A percentile compares a stretch with the other conserved stretches of the same genome.
These are phyloP conservation scores for Clavelina lepadiformis DNA, from an alignment of 23 tunicate genomes.

Conservation along the genomic window DNA sequence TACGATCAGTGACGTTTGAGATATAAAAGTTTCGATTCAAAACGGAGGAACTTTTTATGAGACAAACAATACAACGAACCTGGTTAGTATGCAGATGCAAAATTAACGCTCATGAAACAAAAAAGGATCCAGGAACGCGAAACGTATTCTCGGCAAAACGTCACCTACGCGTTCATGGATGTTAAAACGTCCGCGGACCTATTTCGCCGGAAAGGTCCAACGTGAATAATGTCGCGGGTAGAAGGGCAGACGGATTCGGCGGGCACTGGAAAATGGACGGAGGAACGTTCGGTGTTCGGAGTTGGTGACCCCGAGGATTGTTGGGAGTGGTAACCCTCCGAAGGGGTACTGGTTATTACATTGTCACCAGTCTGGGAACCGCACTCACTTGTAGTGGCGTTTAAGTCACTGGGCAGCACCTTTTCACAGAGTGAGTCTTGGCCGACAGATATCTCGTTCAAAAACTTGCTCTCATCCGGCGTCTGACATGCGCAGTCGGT, in stretches of 20 bases:
- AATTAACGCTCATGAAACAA: no score
- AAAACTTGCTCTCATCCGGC: conserved; percentile 14
- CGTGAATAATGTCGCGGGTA: background rate
- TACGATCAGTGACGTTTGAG: no score
- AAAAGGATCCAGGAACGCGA: no score
- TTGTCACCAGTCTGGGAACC: background rate
- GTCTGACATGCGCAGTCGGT: conserved; percentile 55
- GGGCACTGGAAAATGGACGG: conserved; percentile 42
- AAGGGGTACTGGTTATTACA: conserved; percentile 41
- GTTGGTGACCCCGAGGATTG: conserved; percentile 95
- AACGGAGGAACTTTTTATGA: no score
- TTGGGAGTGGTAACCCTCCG: conserved; percentile 93
- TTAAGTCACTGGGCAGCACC: no score
- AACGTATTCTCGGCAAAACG: no score
- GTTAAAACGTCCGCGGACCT: conserved; percentile 36
- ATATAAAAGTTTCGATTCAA: no score
- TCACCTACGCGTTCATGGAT: no score
- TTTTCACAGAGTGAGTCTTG: no score
- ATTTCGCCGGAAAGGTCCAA: conserved; percentile 15
- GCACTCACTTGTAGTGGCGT: background rate
- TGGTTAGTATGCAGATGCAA: no score
- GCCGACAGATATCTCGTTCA: no score
- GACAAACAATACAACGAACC: no score
- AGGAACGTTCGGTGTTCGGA: conserved; percentile 53
- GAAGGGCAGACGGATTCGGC: conserved; percentile 4